Evolutionary conservation across 2,797 vertebrate genomes (phyloP).

Genomic region (Harpagifer antarcticus): DNA sequence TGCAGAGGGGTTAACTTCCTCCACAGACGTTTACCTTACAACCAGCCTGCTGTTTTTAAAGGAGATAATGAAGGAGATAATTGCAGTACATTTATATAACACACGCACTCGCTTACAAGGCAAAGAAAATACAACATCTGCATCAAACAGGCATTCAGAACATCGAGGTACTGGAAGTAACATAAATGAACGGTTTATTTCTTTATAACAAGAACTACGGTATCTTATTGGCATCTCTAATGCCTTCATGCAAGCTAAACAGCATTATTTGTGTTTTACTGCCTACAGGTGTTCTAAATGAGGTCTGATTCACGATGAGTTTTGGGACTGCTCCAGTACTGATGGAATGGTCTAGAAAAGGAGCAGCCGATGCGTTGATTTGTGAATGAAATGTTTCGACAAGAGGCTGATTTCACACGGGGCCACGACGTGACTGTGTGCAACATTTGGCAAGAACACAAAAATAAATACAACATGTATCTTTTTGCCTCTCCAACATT

Average conservation of each 20-base stretch:
- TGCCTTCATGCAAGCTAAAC: constrained; percentile 73
- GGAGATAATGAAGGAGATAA: constrained; percentile 44
- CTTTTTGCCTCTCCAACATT: constrained; percentile 53
- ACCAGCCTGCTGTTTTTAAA: constrained; percentile 34
- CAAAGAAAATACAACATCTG: constrained; percentile 31
- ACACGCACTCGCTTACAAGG: constrained; percentile 50
- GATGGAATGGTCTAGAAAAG: constrained; percentile 74
- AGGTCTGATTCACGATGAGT: constrained; percentile 23
- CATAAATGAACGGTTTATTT: constrained; percentile 46
- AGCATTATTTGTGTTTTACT: constrained; percentile 40
- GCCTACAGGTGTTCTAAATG: constrained; percentile 35
- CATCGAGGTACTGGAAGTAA: constrained; percentile 44
- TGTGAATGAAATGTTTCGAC: constrained; percentile 52
- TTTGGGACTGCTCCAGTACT: constrained; percentile 46
- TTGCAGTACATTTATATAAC: constrained; percentile 51
- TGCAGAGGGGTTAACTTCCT: constrained; percentile 29
- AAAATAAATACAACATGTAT: constrained; percentile 72
- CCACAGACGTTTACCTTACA: constrained; percentile 18
- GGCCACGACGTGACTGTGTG: constrained; percentile 65
- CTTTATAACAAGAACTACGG: constrained; percentile 50
- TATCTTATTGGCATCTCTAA: constrained; percentile 41
- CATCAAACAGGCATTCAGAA: constrained; percentile 55
- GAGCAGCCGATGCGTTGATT: constrained; percentile 48
- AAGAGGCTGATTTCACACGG: constrained; percentile 26
- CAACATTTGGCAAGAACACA: constrained; percentile 77